These are phyloP conservation scores for Epizoanthus fatuus DNA, from an alignment of 92 coral and sea anemone genomes.

Conservation along the genomic window DNA sequence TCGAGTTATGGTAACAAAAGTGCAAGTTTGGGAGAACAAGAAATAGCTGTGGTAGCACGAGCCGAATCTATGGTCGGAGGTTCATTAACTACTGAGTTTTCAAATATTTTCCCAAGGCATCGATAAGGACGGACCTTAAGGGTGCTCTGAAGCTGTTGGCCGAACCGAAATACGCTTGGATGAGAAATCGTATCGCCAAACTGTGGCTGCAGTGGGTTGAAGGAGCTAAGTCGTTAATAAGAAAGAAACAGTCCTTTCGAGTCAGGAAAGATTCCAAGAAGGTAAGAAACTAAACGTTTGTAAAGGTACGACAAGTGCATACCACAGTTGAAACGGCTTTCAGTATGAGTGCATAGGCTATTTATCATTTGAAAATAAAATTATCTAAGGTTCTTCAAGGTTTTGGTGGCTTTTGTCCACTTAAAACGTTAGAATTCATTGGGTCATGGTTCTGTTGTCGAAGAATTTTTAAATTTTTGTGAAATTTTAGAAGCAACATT, in stretches of 20 bases:
- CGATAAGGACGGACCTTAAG: conserved; percentile 32
- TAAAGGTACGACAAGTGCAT: background rate
- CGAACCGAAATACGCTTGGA: conserved; percentile 67
- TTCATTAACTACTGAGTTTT: background rate
- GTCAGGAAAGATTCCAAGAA: background rate
- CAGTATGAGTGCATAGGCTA: background rate
- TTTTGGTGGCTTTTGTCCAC: too few relatives aligned
- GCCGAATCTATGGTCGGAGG: background rate
- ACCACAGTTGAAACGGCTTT: background rate
- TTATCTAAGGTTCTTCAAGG: too few relatives aligned
- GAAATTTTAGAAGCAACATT: too few relatives aligned
- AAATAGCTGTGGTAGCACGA: too few relatives aligned
- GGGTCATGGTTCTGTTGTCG: too few relatives aligned
- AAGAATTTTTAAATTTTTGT: too few relatives aligned
- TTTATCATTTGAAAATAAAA: too few relatives aligned
- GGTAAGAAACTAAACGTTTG: background rate
- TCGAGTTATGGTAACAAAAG: too few relatives aligned
- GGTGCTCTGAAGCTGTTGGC: conserved; percentile 48
- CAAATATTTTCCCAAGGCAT: conserved; percentile 18
- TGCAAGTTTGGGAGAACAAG: too few relatives aligned
- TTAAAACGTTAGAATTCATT: too few relatives aligned
- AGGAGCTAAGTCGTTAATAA: conserved; percentile 55
- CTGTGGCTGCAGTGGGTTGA: conserved; percentile 84
- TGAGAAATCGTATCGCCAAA: conserved; percentile 78
- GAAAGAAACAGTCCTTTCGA: conserved; percentile 14